Conservation (phyloP, 2,888 invertebrate genomes). For the Patella pellucida region DNA sequence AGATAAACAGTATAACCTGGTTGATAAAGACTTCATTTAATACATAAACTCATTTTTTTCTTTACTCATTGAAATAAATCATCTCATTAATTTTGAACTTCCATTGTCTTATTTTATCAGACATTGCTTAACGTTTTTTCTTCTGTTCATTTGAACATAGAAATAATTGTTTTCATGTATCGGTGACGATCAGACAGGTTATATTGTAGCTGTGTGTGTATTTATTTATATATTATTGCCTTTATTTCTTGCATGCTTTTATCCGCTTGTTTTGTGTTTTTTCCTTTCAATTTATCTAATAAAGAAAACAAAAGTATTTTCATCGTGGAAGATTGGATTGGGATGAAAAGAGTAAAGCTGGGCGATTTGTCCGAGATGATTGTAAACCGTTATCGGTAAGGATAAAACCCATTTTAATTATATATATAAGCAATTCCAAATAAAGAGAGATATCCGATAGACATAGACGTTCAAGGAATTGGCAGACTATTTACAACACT, state of each 20-base stretch:
- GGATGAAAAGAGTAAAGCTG: conserved; percentile 96
- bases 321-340: conserved; percentile 97
- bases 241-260: conserved; percentile 40
- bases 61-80: conserved; percentile 16
- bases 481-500: too few species aligned
- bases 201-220: conserved; percentile 13
- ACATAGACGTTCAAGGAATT: too few species aligned
- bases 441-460: background rate
- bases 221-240: background rate
- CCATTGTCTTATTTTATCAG: conserved; percentile 14
- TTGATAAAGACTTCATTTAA: too few species aligned
- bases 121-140: conserved; percentile 15
- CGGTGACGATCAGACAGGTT: background rate
- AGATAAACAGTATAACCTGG: too few species aligned
- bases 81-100: background rate
- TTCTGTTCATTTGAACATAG: background rate
- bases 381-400: conserved; percentile 94
- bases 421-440: background rate
- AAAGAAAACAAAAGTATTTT: conserved; percentile 79
- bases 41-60: conserved; percentile 21
- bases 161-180: conserved; percentile 1
- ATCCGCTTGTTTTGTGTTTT: conserved; percentile 35
- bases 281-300: conserved; percentile 22
- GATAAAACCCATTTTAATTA: conserved; percentile 1
- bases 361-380: conserved; percentile 97